Conservation (phyloP, 2,113 vertebrate species). For the Oncorhynchus gorbuscha region DNA sequence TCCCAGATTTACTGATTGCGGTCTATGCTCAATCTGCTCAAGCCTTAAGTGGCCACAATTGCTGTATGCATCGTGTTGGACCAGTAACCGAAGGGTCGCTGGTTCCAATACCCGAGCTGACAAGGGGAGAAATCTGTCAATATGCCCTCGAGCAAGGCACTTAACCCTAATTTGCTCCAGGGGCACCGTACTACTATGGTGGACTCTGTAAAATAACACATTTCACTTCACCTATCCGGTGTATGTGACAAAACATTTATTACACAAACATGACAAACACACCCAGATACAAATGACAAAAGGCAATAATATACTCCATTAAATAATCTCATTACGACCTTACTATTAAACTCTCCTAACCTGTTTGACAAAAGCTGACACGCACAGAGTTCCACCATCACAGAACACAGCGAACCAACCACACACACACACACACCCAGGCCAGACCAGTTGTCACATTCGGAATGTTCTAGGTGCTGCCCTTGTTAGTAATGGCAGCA, state of each 20-base stretch:
- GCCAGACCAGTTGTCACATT: conserved; percentile 6
- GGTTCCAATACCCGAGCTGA: too few species aligned
- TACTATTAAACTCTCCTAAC: conserved; percentile 17
- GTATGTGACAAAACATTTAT: too few species aligned
- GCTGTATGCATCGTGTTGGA: neutral
- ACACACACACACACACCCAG: neutral
- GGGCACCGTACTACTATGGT: too few species aligned
- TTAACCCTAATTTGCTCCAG: too few species aligned
- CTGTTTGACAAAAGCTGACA: conserved; percentile 27
- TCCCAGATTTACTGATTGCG: neutral
- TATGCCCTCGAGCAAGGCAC: too few species aligned
- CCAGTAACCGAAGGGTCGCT: too few species aligned
- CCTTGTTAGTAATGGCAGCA: neutral
- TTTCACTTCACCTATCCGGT: too few species aligned
- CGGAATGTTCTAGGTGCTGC: conserved; percentile 55
- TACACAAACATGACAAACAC: conserved; percentile 28
- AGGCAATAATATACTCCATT: conserved; percentile 24
- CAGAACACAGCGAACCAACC: too few species aligned
- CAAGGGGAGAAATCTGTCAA: too few species aligned
- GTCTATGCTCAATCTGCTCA: neutral
- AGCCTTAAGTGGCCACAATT: conserved; percentile 2
- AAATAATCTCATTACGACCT: conserved; percentile 45
- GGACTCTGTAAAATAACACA: too few species aligned
- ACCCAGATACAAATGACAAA: conserved; percentile 17
- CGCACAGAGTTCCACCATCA: too few species aligned